phyloP scores from a whole-genome alignment of 2,113 vertebrate species.

The Picathartes gymnocephalus region DNA sequence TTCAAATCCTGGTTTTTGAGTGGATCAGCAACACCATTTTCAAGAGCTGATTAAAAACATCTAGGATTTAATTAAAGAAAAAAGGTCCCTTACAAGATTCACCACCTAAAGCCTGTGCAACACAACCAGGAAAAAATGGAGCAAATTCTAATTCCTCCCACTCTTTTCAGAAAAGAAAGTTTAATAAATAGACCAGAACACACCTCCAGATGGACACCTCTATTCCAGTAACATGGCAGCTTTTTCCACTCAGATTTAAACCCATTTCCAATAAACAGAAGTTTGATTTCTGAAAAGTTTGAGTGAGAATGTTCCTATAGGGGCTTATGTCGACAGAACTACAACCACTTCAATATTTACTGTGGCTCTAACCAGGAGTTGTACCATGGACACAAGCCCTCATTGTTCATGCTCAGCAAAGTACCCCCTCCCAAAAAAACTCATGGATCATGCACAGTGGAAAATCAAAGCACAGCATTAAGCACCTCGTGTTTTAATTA shows the following conservation, averaged over 20 bases:
- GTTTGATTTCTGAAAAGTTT: background rate
- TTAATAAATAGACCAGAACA: background rate
- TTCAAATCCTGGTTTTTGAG: background rate
- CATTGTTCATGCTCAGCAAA: background rate
- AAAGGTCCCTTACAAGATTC: background rate
- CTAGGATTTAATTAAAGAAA: background rate
- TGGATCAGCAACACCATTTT: background rate
- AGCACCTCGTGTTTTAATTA: background rate
- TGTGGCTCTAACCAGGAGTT: background rate
- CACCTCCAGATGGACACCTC: background rate
- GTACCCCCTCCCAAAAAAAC: background rate
- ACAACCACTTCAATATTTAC: background rate
- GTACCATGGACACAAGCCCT: conserved; percentile 13
- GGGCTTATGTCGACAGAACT: background rate
- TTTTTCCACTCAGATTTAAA: background rate
- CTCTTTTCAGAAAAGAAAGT: background rate
- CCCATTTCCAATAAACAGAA: background rate
- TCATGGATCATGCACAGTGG: background rate
- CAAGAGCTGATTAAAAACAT: background rate
- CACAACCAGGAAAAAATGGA: background rate
- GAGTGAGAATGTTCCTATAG: background rate
- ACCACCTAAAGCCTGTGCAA: background rate
- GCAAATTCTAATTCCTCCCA: background rate
- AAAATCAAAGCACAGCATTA: background rate
- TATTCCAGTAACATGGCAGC: background rate